Base-by-base conservation (phyloP, 2,888 invertebrate genomes). In the Iphiclides podalirius region DNA sequence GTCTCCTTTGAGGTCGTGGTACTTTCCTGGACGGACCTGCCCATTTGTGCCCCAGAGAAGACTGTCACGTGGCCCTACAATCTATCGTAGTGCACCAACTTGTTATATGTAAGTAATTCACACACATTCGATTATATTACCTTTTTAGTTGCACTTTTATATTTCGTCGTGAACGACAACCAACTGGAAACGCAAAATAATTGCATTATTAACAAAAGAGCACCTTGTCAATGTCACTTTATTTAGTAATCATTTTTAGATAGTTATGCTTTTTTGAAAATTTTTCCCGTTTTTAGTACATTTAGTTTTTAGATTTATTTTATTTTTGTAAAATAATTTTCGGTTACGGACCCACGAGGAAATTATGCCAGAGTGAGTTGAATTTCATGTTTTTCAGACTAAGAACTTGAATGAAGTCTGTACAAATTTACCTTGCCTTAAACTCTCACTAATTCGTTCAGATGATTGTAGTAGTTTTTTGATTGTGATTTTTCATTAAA, bases 281-380 rank as follows among this genome's bases (percentile, higher is more conserved):
- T 85, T 66, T 75, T 73, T 75, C 75, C 75, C 77, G 79, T 85
- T 72, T 59, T 58, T 67, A 76, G 70, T 63, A 62, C 55, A 65
- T 72, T 74, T 79, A 79, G 72, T 61, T 75, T 79, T 74, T 82
- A 78, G 75, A 75, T 76, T 72, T 70, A 66, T 63, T 72, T 69
- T 70, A 70, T 66, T 57, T 59, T 68, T 66, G 64, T 65, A 66
- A 58, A 33, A 17, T 35, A 20, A 35, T 44, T 43, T 20, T 50
- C 9, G 26, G 38, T 16, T 16, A 40, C 15, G 38, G 12, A 35
- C 55, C 66, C 59, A 57, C 52, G 57, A 44, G 60, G 53, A 84
- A 85, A 86, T 83, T 63, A 87, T 87, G 87, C 80, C 84, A 53
- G 85, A 82, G 87, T 86, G 62, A 87, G 86, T 20, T 35, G 42